Evolutionary conservation across 2,797 vertebrate species (phyloP), one percentile per base, ranked within the genome.

Genomic region (Tiaroga cobitis): DNA sequence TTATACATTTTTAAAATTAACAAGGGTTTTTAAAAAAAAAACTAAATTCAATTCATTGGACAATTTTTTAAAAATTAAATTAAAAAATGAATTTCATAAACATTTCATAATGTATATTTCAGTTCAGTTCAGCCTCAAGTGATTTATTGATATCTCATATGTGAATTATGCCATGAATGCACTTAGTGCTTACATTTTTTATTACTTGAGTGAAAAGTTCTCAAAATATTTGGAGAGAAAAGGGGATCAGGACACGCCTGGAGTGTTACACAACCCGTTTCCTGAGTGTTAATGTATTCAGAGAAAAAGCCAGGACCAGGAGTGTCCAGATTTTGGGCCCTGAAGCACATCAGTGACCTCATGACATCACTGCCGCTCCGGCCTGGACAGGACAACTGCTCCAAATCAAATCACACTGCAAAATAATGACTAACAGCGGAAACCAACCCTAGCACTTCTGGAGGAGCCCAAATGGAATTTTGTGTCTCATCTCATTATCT

Each of bases 401-500:
- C 54, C 46, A 78, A 78, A 82, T 87, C 56, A 77, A 85, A 85
- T 87, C 82, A 87, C 83, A 41, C 70, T 4, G 67, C 63, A 81
- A 70, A 84, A 87, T 87, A 87, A 87, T 84, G 82, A 75, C 56
- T 84, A 56, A 76, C 70, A 63, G 51, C 59, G 19, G 73, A 87
- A 65, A 51, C 83, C 26, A 69, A 67, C 63, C 73, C 68, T 4
- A 19, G 76, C 61, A 19, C 56, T 72, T 56, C 73, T 78, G 56
- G 49, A 84, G 72, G 73, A 76, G 63, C 79, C 84, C 54, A 69
- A 78, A 85, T 82, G 74, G 79, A 87, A 82, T 85, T 87, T 77
- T 87, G 84, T 63, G 83, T 85, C 83, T 82, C 79, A 79, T 87
- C 86, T 82, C 86, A 87, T 87, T 87, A 87, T 87, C 79, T 85